Percentiles rank a stretch among this genome's conserved stretches.
These are phyloP conservation scores for Prinia subflava DNA, from an alignment of 2,113 vertebrate species.

Conservation along the genomic window DNA sequence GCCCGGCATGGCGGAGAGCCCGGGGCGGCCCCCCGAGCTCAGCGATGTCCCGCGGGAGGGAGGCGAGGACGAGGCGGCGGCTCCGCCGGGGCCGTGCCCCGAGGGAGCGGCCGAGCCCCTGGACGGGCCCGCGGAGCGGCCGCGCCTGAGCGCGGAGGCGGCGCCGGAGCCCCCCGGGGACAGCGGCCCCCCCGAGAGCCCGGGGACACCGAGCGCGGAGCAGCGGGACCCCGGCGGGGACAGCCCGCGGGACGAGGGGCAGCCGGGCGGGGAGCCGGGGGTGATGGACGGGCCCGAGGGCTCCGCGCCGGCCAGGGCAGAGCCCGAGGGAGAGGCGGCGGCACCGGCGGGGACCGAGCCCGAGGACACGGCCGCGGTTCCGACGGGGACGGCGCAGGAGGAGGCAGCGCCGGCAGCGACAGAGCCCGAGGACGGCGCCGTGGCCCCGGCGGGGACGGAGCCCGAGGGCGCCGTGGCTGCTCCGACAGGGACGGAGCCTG, in stretches of 20 bases:
- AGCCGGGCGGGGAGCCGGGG: neutral
- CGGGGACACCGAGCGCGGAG: neutral
- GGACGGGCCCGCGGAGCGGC: neutral
- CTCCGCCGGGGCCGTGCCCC: neutral
- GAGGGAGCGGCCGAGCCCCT: neutral
- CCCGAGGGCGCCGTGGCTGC: neutral
- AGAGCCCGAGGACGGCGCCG: neutral
- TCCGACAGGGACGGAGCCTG: neutral
- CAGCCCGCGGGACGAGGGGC: neutral
- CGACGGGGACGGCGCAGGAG: neutral
- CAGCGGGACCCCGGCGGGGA: neutral
- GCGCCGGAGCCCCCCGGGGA: neutral
- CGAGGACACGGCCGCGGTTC: rapidly evolving
- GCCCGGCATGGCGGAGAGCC: neutral
- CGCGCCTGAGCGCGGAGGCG: neutral
- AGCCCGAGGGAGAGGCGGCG: neutral
- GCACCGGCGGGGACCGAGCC: neutral
- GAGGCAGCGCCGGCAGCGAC: neutral
- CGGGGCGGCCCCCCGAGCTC: neutral
- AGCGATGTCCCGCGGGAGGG: neutral
- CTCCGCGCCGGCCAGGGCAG: neutral
- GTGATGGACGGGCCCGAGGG: neutral
- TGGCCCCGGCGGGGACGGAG: neutral
- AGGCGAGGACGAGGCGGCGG: neutral
- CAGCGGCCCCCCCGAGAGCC: neutral